Conservation (phyloP, 2,113 vertebrate species). For the Oreochromis niloticus region DNA sequence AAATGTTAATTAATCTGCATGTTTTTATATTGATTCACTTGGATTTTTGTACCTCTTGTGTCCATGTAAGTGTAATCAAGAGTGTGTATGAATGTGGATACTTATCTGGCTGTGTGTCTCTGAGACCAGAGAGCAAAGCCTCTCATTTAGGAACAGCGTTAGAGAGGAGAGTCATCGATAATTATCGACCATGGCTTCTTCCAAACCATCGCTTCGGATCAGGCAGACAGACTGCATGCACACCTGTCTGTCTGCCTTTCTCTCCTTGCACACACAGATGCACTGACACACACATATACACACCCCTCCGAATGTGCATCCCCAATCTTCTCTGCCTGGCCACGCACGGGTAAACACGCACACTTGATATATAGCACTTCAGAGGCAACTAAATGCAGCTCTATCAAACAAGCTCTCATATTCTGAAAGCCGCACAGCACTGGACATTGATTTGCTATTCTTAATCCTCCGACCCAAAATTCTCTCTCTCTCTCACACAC, state of each 20-base stretch:
- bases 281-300: neutral
- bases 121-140: constrained; percentile 34
- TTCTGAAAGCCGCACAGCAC: constrained; percentile 29
- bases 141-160: constrained; percentile 35
- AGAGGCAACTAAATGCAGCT: constrained; percentile 22
- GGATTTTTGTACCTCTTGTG: neutral
- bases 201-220: constrained; percentile 35
- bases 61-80: neutral
- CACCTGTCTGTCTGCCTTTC: neutral
- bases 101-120: neutral
- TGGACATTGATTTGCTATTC: constrained; percentile 48
- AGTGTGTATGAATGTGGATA: neutral
- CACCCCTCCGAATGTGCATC: neutral
- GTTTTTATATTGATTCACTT: neutral
- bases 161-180: constrained; percentile 48
- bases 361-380: constrained; percentile 35
- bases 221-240: constrained; percentile 23
- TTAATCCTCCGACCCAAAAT: constrained; percentile 23
- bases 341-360: neutral
- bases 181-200: constrained; percentile 44
- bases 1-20: neutral
- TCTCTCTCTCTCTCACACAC: neutral
- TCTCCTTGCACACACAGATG: neutral
- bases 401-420: constrained; percentile 28
- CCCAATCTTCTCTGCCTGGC: neutral